Conservation (phyloP, 2,797 vertebrate species). For the Pogonophryne albipinna region DNA sequence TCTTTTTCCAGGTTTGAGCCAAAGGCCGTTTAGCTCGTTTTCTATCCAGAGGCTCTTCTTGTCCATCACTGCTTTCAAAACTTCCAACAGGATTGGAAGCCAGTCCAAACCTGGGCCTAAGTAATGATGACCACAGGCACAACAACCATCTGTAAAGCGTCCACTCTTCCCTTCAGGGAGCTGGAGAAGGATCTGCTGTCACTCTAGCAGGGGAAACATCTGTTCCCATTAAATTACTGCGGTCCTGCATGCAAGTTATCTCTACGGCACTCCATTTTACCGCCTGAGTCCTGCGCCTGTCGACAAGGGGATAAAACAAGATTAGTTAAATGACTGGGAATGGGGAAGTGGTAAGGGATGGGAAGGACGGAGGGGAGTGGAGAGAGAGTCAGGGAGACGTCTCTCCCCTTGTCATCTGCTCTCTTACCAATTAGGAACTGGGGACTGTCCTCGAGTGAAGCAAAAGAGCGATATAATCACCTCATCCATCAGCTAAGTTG, state of each 20-base stretch:
- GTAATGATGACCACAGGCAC: conserved; percentile 78
- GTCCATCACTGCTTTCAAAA: conserved; percentile 53
- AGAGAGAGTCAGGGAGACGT: conserved; percentile 42
- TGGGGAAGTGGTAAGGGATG: conserved; percentile 52
- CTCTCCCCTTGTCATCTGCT: conserved; percentile 61
- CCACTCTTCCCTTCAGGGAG: conserved; percentile 69
- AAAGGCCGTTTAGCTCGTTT: conserved; percentile 36
- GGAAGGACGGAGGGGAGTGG: conserved; percentile 18
- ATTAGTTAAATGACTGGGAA: conserved; percentile 82
- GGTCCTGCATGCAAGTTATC: conserved; percentile 77
- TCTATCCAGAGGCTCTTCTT: conserved; percentile 38
- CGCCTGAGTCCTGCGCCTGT: conserved; percentile 64
- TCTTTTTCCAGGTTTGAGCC: conserved; percentile 43
- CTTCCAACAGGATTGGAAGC: conserved; percentile 43
- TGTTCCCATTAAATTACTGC: conserved; percentile 82
- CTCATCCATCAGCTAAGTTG: conserved; percentile 77
- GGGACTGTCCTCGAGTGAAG: conserved; percentile 70
- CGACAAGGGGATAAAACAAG: conserved; percentile 80
- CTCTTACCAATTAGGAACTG: conserved; percentile 74
- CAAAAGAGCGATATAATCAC: conserved; percentile 68
- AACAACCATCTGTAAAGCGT: conserved; percentile 78
- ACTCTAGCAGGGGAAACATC: conserved; percentile 79
- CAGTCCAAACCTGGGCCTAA: conserved; percentile 56
- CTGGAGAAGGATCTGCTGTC: conserved; percentile 81
- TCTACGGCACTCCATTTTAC: conserved; percentile 73